Evolutionary conservation across 37 sponge, comb jelly and placozoan species (phyloP), one percentile per base, ranked within the genome.

Genomic region (Amphimedon queenslandica): DNA sequence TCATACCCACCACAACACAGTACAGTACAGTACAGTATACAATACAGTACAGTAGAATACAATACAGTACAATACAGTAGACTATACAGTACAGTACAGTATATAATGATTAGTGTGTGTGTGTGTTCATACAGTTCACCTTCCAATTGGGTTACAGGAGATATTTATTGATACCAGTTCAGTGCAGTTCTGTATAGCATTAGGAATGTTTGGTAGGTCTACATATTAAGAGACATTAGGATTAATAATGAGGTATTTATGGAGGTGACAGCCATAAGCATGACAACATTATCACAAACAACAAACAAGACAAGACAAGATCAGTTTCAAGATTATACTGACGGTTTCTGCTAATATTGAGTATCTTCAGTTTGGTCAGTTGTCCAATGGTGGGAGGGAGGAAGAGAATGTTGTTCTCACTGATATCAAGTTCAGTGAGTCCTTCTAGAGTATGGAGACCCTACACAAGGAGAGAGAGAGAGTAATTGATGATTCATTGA

Each of bases 371-470:
- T 30, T 13, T 60, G 24, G 16, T 68, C 40, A 66, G 75, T 8
- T 74, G 57, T 34, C 75, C 79, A 42, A 91, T 86, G 4, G 66
- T 55, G 11, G 83, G 83, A 18, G 92, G 84, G 34, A 91, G 76
- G 24, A 79, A 86, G 27, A 86, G 58, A 23, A 91, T 2, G 30
- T 82, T 68, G 69, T 91, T 91, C 69, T 86, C 87, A 66, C 87
- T 86, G 16, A 91, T 33, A 42, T 91, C 84, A 57, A 91, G 65
- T 24, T 81, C 72, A 36, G 41, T 67, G 29, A 91, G 67, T 6
- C 61, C 31, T 39, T 78, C 32, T 21, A 91, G 47, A n/a, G 40
- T 47, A 56, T 43, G 79, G 18, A 91, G 6, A 10, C 64, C 51
- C 92, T 91, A 55, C 39, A 35, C 8, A 47, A 18, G 53, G 53